Percentiles rank a stretch among this genome's conserved stretches.
These are phyloP conservation scores for Parapsyche elsis DNA, from an alignment of 1,140 invertebrate genomes.

Conservation along the genomic window DNA sequence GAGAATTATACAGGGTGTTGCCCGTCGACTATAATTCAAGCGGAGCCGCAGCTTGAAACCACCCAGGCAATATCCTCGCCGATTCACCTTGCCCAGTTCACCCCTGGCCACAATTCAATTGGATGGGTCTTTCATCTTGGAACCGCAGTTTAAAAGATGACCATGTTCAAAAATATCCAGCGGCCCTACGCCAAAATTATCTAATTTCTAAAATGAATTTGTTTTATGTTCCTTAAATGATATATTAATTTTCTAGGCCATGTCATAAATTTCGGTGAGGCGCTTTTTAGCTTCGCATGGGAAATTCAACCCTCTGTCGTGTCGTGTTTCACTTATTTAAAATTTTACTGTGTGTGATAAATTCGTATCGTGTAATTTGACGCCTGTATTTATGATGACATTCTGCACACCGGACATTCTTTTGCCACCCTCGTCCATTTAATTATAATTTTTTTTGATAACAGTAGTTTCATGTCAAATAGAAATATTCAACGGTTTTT, in stretches of 20 bases:
- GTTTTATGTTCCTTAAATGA: neutral
- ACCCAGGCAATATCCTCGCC: neutral
- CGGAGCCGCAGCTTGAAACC: neutral
- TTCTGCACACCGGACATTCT: neutral
- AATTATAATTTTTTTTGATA: too few relatives aligned
- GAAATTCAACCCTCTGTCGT: neutral
- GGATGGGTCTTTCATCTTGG: slow-evolving; percentile 6
- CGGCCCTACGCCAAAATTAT: too few relatives aligned
- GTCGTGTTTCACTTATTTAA: neutral
- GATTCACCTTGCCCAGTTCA: slow-evolving; percentile 5
- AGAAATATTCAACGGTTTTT: too few relatives aligned
- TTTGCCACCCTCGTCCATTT: too few relatives aligned
- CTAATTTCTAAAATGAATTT: too few relatives aligned
- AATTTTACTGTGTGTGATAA: neutral
- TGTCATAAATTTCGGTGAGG: neutral
- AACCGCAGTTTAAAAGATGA: neutral
- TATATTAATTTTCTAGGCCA: neutral
- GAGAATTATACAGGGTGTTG: slow-evolving; percentile 31
- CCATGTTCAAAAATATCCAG: too few relatives aligned
- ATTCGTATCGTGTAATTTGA: neutral
- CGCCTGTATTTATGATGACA: neutral
- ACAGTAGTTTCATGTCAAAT: too few relatives aligned
- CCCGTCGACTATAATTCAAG: slow-evolving; percentile 22
- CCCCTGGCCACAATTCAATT: slow-evolving; percentile 10
- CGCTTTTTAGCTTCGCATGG: neutral